A percentile compares a stretch with the other conserved stretches of the same genome.
Conservation (phyloP, 2,113 vertebrate genomes). For the Origma solitaria region DNA sequence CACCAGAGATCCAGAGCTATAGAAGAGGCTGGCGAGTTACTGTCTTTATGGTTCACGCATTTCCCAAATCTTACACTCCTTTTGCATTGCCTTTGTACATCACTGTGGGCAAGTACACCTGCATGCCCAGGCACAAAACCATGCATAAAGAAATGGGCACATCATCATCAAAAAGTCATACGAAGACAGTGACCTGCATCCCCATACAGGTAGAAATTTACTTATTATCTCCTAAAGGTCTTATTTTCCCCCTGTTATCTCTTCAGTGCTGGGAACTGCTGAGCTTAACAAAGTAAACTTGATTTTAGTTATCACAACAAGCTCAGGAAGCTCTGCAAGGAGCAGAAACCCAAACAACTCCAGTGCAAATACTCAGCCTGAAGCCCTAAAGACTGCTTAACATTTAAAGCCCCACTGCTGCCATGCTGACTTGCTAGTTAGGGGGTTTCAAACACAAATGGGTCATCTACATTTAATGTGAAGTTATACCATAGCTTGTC, state of each 20-base stretch:
- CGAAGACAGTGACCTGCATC: neutral
- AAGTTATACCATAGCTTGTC: neutral
- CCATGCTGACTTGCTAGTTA: neutral
- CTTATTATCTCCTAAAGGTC: constrained; percentile 53
- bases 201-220: neutral
- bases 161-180: constrained; percentile 18
- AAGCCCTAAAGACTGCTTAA: constrained; percentile 37
- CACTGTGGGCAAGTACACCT: neutral
- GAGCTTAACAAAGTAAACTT: constrained; percentile 83
- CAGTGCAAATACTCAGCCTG: constrained; percentile 29
- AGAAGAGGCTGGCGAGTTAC: neutral
- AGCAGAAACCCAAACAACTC: constrained; percentile 66
- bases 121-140: neutral
- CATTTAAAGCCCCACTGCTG: neutral
- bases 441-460: constrained; percentile 25
- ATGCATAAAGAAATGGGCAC: neutral
- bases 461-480: neutral
- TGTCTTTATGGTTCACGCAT: neutral
- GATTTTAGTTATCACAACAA: constrained; percentile 81
- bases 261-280: constrained; percentile 75
- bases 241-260: constrained; percentile 65
- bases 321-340: constrained; percentile 76
- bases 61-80: neutral
- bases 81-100: neutral
- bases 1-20: neutral